Percentiles rank a stretch among this genome's conserved stretches.
These are phyloP conservation scores for Orthosia incerta DNA, from an alignment of 2,888 invertebrate species.

Conservation along the genomic window DNA sequence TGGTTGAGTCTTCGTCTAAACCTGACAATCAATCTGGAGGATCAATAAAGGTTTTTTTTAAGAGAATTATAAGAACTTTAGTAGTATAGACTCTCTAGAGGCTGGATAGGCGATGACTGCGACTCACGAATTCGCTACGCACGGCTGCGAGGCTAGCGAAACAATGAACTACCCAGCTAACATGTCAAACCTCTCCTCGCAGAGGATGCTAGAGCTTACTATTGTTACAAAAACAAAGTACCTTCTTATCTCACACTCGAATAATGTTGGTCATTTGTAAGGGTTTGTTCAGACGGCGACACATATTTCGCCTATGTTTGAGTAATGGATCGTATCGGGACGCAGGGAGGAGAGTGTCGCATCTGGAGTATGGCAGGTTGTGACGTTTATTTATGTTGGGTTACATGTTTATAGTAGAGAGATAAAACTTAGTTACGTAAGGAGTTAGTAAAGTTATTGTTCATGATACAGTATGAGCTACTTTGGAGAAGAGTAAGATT, in stretches of 20 bases:
- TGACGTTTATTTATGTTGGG: conserved; percentile 44
- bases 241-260: conserved; percentile 45
- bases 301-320: conserved; percentile 51
- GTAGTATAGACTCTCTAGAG: too few relatives aligned
- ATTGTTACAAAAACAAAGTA: conserved; percentile 51
- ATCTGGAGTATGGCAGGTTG: conserved; percentile 20
- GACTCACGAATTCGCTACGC: too few relatives aligned
- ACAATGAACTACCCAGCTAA: not conserved
- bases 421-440: conserved; percentile 18
- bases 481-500: not conserved
- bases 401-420: conserved; percentile 23
- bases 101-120: conserved; percentile 14
- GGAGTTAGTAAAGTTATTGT: conserved; percentile 20
- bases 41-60: too few relatives aligned
- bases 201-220: conserved; percentile 19
- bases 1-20: too few relatives aligned
- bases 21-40: too few relatives aligned
- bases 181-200: not conserved
- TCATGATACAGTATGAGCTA: conserved; percentile 21
- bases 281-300: conserved; percentile 40
- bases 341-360: conserved; percentile 37
- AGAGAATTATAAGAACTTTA: too few relatives aligned
- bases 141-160: not conserved
- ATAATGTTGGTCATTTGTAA: conserved; percentile 51
- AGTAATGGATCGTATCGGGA: conserved; percentile 40